Conservation (phyloP, 2,113 vertebrate species). For the Ifrita kowaldi region DNA sequence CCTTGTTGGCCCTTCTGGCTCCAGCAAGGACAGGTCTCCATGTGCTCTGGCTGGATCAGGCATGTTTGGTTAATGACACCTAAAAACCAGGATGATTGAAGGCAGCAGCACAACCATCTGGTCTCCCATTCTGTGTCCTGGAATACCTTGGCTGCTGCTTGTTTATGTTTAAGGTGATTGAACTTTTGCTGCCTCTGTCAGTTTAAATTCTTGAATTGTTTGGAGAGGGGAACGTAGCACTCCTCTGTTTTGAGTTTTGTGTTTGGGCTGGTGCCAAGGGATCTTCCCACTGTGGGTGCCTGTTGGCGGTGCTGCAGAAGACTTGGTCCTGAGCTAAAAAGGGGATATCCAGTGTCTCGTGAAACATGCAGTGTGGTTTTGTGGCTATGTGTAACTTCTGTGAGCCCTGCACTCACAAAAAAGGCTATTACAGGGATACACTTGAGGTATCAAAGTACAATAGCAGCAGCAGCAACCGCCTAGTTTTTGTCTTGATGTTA, state of each 20-base stretch:
- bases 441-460: not conserved
- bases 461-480: not conserved
- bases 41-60: not conserved
- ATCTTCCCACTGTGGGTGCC: not conserved
- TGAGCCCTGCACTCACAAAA: not conserved
- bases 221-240: not conserved
- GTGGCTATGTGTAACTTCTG: not conserved
- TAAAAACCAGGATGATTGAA: not conserved
- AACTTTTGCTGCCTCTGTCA: not conserved
- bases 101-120: not conserved
- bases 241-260: not conserved
- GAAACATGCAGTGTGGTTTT: not conserved
- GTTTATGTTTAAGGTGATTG: not conserved
- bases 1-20: not conserved
- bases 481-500: not conserved
- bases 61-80: not conserved
- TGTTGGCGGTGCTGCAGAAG: not conserved
- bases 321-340: not conserved
- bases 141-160: not conserved
- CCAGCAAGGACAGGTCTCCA: not conserved
- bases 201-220: not conserved
- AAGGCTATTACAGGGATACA: not conserved
- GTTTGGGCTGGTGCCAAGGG: not conserved
- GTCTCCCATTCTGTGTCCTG: not conserved
- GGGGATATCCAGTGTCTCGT: fast-evolving